These are phyloP conservation scores for Silvanus unidentatus DNA, from an alignment of 2,888 invertebrate genomes.

Conservation along the genomic window DNA sequence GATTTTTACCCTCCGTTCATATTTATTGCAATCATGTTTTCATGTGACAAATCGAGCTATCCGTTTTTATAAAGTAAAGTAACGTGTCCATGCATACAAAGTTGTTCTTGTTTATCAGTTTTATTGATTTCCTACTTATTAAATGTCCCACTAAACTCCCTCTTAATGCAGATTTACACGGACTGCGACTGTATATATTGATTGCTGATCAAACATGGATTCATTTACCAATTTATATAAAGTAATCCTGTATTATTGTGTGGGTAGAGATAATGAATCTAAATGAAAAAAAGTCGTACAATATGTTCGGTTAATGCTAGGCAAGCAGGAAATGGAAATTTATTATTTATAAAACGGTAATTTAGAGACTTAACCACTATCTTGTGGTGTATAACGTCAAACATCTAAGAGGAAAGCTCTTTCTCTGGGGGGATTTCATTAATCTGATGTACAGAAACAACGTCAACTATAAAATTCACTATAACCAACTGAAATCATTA, in stretches of 20 bases:
- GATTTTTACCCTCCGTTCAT: no score
- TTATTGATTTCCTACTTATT: no score
- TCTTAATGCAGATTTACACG: no score
- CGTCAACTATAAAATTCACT: constrained; percentile 11
- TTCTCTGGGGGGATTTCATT: constrained; percentile 22
- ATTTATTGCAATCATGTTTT: no score
- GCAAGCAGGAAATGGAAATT: constrained; percentile 22
- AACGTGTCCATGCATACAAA: constrained; percentile 6
- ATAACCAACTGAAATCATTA: constrained; percentile 1
- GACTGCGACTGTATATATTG: no score
- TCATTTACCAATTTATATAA: no score
- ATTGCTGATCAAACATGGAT: no score
- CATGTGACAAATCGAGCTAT: constrained; percentile 5
- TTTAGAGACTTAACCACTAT: constrained; percentile 25
- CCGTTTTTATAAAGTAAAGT: not conserved
- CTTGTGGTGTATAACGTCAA: constrained; percentile 20
- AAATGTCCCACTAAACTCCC: no score
- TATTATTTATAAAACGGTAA: constrained; percentile 30
- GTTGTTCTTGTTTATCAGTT: no score
- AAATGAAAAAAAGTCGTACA: not conserved
- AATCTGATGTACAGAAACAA: constrained; percentile 15
- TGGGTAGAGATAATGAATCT: not conserved
- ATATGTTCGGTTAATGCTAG: constrained; percentile 5
- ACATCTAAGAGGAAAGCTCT: constrained; percentile 17
- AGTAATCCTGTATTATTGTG: not conserved